These are phyloP conservation scores for Drosophila algonquin DNA, from an alignment of 2,888 invertebrate species.

Conservation along the genomic window DNA sequence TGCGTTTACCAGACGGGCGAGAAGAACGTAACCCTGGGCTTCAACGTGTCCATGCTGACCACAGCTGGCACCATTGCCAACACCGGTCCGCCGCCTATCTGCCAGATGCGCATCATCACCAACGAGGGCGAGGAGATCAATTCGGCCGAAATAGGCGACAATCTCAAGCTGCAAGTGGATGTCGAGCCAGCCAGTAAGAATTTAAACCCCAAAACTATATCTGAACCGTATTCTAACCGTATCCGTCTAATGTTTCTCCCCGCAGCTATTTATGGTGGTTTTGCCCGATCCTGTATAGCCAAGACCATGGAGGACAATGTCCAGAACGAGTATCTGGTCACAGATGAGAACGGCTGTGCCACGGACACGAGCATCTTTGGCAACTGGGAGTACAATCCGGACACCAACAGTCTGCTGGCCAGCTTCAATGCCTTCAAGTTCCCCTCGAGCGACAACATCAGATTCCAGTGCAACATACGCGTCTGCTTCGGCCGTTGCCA, in stretches of 20 bases:
- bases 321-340: conserved; percentile 95
- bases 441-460: conserved; percentile 96
- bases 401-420: conserved; percentile 92
- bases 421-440: conserved; percentile 97
- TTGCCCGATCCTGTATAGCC: conserved; percentile 96
- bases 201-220: no score
- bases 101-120: conserved; percentile 95
- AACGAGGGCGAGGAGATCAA: conserved; percentile 94
- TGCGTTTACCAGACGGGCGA: conserved; percentile 97
- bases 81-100: conserved; percentile 96
- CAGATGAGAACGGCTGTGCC: conserved; percentile 96
- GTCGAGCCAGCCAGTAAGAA: conserved; percentile 90
- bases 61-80: conserved; percentile 98
- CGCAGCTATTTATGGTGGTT: conserved; percentile 95
- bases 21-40: conserved; percentile 95
- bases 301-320: conserved; percentile 95
- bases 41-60: conserved; percentile 97
- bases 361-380: conserved; percentile 96
- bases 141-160: conserved; percentile 96
- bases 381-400: conserved; percentile 95
- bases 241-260: neutral
- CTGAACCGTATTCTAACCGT: neutral
- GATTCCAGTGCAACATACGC: conserved; percentile 97
- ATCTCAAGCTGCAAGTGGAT: conserved; percentile 93
- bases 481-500: conserved; percentile 98